Evolutionary conservation across 2,797 vertebrate genomes (phyloP).

Genomic region (Trachops cirrhosus): DNA sequence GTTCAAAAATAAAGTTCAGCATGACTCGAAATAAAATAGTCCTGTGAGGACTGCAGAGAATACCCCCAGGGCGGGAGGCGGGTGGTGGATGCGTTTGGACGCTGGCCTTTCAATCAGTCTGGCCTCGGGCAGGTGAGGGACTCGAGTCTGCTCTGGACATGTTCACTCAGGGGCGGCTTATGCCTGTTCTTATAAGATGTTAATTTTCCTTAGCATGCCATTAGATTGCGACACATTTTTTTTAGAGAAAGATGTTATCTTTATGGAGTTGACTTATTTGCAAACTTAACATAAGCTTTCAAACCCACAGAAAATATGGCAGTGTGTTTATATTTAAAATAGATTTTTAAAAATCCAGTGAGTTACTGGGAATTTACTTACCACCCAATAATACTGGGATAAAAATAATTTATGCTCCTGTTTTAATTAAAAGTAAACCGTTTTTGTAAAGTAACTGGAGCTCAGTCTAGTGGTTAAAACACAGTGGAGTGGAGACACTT

Average conservation of each 20-base stretch:
- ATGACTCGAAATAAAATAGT: constrained; percentile 37
- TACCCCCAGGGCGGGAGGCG: not conserved
- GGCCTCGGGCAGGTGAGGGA: not conserved
- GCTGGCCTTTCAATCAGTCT: rapidly evolving
- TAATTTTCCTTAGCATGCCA: constrained; percentile 80
- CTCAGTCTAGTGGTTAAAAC: constrained; percentile 75
- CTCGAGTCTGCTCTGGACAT: not conserved
- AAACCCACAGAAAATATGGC: constrained; percentile 88
- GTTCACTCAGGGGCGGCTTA: constrained; percentile 66
- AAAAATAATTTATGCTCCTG: constrained; percentile 80
- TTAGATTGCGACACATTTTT: constrained; percentile 82
- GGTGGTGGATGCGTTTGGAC: not conserved
- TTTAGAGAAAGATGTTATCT: constrained; percentile 83
- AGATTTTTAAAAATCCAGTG: constrained; percentile 76
- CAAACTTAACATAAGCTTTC: constrained; percentile 88
- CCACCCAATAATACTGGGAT: constrained; percentile 74
- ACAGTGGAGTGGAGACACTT: constrained; percentile 19
- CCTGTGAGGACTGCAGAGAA: not conserved
- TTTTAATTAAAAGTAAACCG: constrained; percentile 77
- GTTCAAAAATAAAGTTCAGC: constrained; percentile 57
- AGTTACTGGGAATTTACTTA: constrained; percentile 81
- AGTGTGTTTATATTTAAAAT: constrained; percentile 83
- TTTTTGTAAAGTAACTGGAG: constrained; percentile 67
- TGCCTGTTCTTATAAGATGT: constrained; percentile 81
- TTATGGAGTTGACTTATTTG: constrained; percentile 87